These are phyloP conservation scores for Nomada ruficornis DNA, from an alignment of 2,888 invertebrate genomes.

Conservation along the genomic window DNA sequence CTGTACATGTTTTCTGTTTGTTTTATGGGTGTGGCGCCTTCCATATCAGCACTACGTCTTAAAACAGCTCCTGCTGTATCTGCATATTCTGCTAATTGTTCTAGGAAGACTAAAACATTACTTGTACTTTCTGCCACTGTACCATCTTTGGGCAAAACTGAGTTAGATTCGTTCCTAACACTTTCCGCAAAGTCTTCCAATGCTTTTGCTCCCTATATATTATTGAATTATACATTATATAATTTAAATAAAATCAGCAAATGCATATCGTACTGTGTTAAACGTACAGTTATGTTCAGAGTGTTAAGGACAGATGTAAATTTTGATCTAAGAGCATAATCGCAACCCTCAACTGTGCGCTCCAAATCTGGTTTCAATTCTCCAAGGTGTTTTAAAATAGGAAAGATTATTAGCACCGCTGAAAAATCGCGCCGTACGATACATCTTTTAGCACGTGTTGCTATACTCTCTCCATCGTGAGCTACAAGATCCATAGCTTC, in stretches of 20 bases:
- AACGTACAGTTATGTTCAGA: constrained; percentile 89
- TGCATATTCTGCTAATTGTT: constrained; percentile 92
- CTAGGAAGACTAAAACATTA: constrained; percentile 96
- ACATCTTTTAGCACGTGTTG: constrained; percentile 90
- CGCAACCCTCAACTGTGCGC: constrained; percentile 90
- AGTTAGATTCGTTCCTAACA: constrained; percentile 90
- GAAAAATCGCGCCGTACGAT: constrained; percentile 92
- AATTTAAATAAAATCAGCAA: background rate
- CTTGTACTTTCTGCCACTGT: constrained; percentile 98
- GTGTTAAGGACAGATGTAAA: constrained; percentile 90
- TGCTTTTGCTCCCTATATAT: constrained; percentile 91
- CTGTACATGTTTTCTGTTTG: constrained; percentile 86
- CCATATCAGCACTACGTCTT: constrained; percentile 82
- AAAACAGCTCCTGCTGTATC: constrained; percentile 91
- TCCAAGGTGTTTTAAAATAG: constrained; percentile 91
- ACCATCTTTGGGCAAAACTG: constrained; percentile 96
- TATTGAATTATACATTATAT: constrained; percentile 4
- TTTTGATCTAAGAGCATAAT: constrained; percentile 89
- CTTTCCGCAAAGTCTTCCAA: constrained; percentile 97
- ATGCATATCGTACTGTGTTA: constrained; percentile 1
- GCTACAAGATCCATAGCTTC: constrained; percentile 94
- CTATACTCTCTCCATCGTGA: constrained; percentile 94
- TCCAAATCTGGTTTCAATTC: constrained; percentile 93
- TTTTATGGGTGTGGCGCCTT: constrained; percentile 86
- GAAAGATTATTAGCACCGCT: constrained; percentile 92